Percentiles rank a stretch among this genome's conserved stretches.
Evolutionary conservation across 2,797 vertebrate species (phyloP).

Genomic region (Myripristis jacobus): DNA sequence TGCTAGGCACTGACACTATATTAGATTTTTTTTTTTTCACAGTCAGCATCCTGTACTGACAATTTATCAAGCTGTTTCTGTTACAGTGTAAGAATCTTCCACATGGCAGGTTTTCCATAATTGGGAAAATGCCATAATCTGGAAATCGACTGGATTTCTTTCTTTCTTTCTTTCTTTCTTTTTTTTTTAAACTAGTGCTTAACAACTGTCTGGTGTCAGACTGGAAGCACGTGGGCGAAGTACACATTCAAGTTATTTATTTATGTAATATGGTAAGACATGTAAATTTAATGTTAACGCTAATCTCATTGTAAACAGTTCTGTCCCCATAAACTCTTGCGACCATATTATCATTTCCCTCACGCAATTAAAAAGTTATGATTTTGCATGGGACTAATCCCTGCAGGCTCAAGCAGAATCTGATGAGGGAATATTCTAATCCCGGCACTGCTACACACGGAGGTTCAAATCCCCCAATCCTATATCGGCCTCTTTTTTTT

Average conservation of each 20-base stretch:
- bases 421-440: background rate
- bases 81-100: too few species aligned
- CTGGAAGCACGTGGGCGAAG: background rate
- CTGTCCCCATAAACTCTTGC: background rate
- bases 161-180: too few species aligned
- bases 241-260: conserved; percentile 16
- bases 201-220: background rate
- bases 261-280: conserved; percentile 20
- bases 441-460: background rate
- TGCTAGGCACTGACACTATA: too few species aligned
- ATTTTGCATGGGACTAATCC: background rate
- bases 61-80: too few species aligned
- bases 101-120: too few species aligned
- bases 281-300: conserved; percentile 26
- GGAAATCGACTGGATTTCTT: too few species aligned
- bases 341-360: conserved; percentile 23
- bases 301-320: conserved; percentile 8
- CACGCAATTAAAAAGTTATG: background rate
- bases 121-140: too few species aligned
- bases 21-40: too few species aligned
- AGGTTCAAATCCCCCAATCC: conserved; percentile 6
- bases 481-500: background rate
- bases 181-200: background rate
- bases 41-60: too few species aligned
- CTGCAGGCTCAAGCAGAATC: background rate